A percentile compares a stretch with the other conserved stretches of the same genome.
These are phyloP conservation scores for Hipposideros armiger DNA, from an alignment of 2,113 vertebrate genomes.

Conservation along the genomic window DNA sequence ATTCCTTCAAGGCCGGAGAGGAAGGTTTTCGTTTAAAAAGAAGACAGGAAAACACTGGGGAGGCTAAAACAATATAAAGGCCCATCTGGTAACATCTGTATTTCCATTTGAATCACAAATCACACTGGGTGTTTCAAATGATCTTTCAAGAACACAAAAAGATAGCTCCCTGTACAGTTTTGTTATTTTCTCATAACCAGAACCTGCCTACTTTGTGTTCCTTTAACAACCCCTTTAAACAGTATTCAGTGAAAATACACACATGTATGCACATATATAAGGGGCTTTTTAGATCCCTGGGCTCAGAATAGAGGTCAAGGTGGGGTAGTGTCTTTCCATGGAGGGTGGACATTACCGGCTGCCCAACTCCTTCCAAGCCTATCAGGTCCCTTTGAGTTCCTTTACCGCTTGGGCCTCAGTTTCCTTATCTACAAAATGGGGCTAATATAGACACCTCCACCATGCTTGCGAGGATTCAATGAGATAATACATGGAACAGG, in stretches of 20 bases:
- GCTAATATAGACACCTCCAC: background rate
- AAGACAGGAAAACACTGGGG: background rate
- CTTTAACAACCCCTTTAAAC: background rate
- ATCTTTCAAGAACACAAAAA: background rate
- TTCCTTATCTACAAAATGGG: background rate
- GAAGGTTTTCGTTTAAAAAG: background rate
- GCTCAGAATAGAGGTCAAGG: background rate
- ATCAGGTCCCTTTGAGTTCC: background rate
- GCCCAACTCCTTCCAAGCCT: background rate
- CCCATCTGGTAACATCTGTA: background rate
- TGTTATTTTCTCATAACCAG: background rate
- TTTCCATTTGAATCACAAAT: background rate
- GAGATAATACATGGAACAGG: rapidly evolving
- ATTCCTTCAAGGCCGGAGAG: background rate
- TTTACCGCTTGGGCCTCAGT: background rate
- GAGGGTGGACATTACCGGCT: no score
- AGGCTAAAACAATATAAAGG: background rate
- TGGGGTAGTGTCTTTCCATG: background rate
- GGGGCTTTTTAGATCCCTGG: background rate
- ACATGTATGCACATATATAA: rapidly evolving
- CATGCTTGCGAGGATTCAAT: rapidly evolving
- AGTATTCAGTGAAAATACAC: background rate
- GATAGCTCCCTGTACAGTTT: background rate
- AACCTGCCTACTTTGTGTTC: background rate
- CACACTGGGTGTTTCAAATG: background rate